These are phyloP conservation scores for Eupristina koningsbergeri DNA, from an alignment of 1,140 invertebrate species.

Conservation along the genomic window DNA sequence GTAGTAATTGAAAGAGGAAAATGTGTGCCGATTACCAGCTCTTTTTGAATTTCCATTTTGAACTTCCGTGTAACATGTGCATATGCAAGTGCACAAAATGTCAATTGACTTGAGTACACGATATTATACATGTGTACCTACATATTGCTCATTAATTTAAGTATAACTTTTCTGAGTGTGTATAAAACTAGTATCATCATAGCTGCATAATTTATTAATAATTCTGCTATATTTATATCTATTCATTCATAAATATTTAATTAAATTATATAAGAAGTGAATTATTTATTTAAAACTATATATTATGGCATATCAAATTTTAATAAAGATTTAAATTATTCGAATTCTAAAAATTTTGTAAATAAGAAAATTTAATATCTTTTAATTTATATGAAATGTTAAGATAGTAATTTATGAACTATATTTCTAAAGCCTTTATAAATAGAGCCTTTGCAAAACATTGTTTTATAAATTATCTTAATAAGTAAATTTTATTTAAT, in stretches of 20 bases:
- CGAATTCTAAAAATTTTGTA: neutral
- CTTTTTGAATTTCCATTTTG: conserved; percentile 5
- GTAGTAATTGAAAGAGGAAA: conserved; percentile 3
- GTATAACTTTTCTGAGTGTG: neutral
- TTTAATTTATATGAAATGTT: neutral
- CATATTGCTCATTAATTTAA: neutral
- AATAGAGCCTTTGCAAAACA: no score
- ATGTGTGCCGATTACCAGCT: conserved; percentile 3
- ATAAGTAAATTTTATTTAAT: no score
- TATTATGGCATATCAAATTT: neutral
- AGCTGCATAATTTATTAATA: neutral
- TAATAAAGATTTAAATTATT: neutral
- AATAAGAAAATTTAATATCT: neutral
- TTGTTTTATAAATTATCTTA: no score
- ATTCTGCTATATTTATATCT: neutral
- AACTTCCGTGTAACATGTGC: neutral
- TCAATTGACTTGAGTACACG: conserved; percentile 3
- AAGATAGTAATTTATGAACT: no score
- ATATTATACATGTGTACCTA: neutral
- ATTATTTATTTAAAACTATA: neutral
- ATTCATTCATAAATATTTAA: neutral
- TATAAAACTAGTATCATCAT: neutral
- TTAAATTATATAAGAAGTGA: neutral
- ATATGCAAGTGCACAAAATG: conserved; percentile 33
- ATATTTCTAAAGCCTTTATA: no score